phyloP scores from a whole-genome alignment of 2,888 invertebrate genomes.

The Globia sparganii region DNA sequence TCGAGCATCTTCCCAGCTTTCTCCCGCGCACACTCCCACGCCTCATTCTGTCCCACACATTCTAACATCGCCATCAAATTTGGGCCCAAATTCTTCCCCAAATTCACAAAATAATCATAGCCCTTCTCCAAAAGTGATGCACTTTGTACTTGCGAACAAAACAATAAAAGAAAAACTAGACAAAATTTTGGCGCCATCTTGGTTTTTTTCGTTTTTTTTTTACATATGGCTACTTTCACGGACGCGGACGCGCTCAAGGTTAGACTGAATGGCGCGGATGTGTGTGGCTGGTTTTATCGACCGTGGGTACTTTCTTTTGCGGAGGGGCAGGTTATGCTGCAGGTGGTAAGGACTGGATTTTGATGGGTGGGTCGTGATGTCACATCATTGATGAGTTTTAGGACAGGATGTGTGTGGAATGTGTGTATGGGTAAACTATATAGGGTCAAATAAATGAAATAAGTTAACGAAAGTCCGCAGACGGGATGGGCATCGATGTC shows the following conservation, averaged over 20 bases:
- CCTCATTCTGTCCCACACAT: constrained; percentile 87
- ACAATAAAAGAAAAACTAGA: constrained; percentile 71
- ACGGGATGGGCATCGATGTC: no score
- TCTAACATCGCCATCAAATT: constrained; percentile 89
- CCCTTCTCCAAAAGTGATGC: constrained; percentile 81
- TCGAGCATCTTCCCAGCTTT: constrained; percentile 89
- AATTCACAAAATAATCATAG: constrained; percentile 84
- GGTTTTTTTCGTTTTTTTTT: constrained; percentile 64
- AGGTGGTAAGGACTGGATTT: constrained; percentile 48
- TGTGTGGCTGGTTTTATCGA: constrained; percentile 66
- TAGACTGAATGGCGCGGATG: constrained; percentile 75
- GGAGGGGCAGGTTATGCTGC: constrained; percentile 60
- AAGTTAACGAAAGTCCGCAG: no score
- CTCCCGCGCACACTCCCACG: constrained; percentile 89
- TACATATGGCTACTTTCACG: constrained; percentile 54
- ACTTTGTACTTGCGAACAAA: constrained; percentile 78
- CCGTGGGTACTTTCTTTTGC: constrained; percentile 80
- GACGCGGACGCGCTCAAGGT: constrained; percentile 68
- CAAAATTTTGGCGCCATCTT: constrained; percentile 77
- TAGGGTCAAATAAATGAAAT: no score
- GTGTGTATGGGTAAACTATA: not conserved
- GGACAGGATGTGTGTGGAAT: not conserved
- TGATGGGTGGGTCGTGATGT: constrained; percentile 51
- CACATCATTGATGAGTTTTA: not conserved
- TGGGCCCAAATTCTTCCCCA: constrained; percentile 85